These are phyloP conservation scores for Brachyopa scutellaris DNA, from an alignment of 2,888 invertebrate genomes.

Conservation along the genomic window DNA sequence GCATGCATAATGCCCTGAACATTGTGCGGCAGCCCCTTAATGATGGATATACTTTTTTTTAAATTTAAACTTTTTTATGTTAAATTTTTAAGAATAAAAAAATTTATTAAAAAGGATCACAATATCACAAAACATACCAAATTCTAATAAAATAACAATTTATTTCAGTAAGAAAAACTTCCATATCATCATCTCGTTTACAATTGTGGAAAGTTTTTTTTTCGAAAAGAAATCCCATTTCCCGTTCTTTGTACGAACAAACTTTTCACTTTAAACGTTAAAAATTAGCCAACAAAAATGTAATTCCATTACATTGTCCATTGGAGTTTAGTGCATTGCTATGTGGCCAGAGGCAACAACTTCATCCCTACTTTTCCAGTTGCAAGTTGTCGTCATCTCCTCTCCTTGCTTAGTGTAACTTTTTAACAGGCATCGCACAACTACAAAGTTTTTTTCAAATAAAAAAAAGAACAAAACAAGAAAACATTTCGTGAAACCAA, in stretches of 20 bases:
- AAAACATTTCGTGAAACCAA: conserved; percentile 48
- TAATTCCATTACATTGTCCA: conserved; percentile 64
- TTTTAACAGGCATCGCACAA: conserved; percentile 50
- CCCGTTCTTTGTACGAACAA: conserved; percentile 4
- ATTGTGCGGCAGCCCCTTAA: too few relatives aligned
- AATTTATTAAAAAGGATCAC: too few relatives aligned
- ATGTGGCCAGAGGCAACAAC: conserved; percentile 22
- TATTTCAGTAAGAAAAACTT: not conserved
- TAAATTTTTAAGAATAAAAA: too few relatives aligned
- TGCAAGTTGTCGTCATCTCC: conserved; percentile 19
- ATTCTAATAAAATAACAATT: too few relatives aligned
- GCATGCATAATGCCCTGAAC: too few relatives aligned
- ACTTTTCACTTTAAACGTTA: conserved; percentile 64
- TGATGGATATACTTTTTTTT: too few relatives aligned
- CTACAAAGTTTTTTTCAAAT: conserved; percentile 53
- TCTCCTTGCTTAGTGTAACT: conserved; percentile 28
- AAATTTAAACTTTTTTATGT: too few relatives aligned
- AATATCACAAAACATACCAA: too few relatives aligned
- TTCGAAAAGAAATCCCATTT: conserved; percentile 30
- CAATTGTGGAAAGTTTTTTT: conserved; percentile 24
- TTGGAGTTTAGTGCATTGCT: conserved; percentile 43
- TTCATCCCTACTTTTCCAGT: not conserved
- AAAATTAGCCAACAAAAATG: conserved; percentile 69
- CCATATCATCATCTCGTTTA: conserved; percentile 1
- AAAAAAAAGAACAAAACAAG: not conserved